Evolutionary conservation across 2,113 vertebrate species (phyloP).

Genomic region (Entelurus aequoreus): DNA sequence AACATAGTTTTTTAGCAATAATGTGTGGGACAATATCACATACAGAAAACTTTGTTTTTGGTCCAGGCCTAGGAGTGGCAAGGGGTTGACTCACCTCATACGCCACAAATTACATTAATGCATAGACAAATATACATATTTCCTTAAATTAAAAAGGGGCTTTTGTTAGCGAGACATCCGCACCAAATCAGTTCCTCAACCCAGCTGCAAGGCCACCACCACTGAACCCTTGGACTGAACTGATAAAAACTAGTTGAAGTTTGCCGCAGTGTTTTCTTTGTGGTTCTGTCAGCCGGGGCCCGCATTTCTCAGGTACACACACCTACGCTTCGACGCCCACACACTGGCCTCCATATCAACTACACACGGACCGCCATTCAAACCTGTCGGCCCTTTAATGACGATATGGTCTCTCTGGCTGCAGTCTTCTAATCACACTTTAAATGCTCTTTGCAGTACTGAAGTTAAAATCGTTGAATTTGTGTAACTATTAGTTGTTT

Average conservation of each 20-base stretch:
- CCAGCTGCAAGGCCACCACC: slow-evolving; percentile 9
- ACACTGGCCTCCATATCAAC: slow-evolving; percentile 14
- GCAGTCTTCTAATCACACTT: too few species aligned
- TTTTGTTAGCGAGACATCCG: not conserved
- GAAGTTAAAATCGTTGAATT: too few species aligned
- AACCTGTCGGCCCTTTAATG: not conserved
- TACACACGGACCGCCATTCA: not conserved
- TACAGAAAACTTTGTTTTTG: too few species aligned
- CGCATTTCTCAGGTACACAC: slow-evolving; percentile 42
- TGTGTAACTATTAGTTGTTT: too few species aligned
- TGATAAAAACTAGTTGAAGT: slow-evolving; percentile 46
- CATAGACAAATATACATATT: not conserved
- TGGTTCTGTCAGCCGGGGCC: slow-evolving; percentile 24
- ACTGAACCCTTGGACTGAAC: slow-evolving; percentile 53
- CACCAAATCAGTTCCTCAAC: slow-evolving; percentile 5
- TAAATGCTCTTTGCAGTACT: too few species aligned
- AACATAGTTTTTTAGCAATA: too few species aligned
- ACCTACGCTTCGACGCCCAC: slow-evolving; percentile 33
- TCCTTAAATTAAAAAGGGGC: not conserved
- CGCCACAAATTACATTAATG: not conserved
- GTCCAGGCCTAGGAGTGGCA: too few species aligned
- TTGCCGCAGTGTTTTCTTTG: slow-evolving; percentile 41
- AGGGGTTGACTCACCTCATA: not conserved
- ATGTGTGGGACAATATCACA: too few species aligned
- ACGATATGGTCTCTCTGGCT: not conserved